Conservation (phyloP, 2,113 vertebrate genomes). For the Guaruba guarouba region DNA sequence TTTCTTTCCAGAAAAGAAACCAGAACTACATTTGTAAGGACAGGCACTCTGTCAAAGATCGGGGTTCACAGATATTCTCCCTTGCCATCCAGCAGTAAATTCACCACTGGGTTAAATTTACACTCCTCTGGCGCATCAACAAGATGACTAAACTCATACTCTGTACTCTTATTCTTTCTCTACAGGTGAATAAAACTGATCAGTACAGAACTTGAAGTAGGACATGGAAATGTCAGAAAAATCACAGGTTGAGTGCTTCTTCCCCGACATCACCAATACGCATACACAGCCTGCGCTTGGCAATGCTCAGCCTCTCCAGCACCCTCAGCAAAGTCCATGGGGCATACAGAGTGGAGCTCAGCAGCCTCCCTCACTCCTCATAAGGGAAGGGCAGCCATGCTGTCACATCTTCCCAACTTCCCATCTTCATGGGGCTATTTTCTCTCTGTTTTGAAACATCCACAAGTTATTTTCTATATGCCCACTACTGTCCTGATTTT, state of each 20-base stretch:
- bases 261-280: neutral
- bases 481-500: neutral
- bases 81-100: neutral
- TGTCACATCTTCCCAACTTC: neutral
- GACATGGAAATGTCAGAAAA: neutral
- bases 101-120: neutral
- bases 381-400: neutral
- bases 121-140: neutral
- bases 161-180: neutral
- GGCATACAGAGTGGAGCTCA: neutral
- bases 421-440: neutral
- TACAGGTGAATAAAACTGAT: neutral
- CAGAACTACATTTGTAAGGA: neutral
- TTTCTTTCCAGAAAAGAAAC: neutral
- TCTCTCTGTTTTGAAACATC: neutral
- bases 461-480: neutral
- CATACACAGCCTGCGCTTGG: neutral
- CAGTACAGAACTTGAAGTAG: neutral
- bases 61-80: neutral
- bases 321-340: neutral
- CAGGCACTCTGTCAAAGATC: neutral
- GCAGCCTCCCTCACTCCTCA: neutral
- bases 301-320: neutral
- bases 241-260: neutral
- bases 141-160: neutral